phyloP scores from a whole-genome alignment of 2,113 vertebrate genomes.

The Opisthocomus hoazin region DNA sequence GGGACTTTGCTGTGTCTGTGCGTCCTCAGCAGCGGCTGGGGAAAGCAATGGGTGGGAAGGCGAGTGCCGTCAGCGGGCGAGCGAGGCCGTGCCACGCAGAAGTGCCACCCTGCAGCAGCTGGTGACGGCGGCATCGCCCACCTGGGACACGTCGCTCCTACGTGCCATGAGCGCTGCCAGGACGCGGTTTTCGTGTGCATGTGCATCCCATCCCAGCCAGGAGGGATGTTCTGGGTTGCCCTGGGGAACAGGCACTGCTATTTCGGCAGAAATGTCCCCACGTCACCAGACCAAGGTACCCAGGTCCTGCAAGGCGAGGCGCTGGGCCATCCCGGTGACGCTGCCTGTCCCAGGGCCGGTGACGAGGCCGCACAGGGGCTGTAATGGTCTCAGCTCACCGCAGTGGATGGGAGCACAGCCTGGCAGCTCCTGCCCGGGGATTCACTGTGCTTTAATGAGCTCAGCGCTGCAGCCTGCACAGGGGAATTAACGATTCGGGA shows the following conservation, averaged over 20 bases:
- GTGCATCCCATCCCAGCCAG: neutral
- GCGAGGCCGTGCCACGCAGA: fast-evolving
- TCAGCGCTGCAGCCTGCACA: fast-evolving
- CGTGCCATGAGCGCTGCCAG: fast-evolving
- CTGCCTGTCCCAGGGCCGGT: neutral
- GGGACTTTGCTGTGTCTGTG: neutral
- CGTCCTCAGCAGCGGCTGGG: neutral
- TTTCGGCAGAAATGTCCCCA: neutral
- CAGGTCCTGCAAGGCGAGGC: neutral
- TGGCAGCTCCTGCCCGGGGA: fast-evolving
- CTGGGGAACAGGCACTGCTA: neutral
- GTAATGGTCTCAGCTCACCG: neutral
- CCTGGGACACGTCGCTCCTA: neutral
- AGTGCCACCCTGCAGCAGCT: neutral
- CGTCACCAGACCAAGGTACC: neutral
- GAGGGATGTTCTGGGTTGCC: neutral
- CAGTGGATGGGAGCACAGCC: neutral
- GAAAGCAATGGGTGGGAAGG: neutral
- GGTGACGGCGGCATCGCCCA: neutral
- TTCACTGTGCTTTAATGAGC: neutral
- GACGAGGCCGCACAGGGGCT: fast-evolving
- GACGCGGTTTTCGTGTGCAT: too few relatives aligned
- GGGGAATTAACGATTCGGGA: neutral
- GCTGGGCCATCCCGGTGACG: fast-evolving
- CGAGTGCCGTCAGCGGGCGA: fast-evolving